Evolutionary conservation across 2,888 invertebrate genomes (phyloP).

Genomic region (Andrena minutula): DNA sequence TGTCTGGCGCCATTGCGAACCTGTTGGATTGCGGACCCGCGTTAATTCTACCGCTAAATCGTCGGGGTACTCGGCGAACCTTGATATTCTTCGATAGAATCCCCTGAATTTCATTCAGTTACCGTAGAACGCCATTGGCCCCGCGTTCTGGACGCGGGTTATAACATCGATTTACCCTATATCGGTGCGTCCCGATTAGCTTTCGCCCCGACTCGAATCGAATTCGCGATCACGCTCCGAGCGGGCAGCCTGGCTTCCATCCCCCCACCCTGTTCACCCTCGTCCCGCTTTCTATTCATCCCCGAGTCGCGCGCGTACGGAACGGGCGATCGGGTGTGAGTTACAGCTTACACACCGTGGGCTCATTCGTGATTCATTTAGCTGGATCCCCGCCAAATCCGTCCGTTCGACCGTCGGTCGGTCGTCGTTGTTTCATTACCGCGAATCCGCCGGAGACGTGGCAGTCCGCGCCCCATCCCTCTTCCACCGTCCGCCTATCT

Average conservation of each 20-base stretch:
- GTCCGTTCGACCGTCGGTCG: conserved; percentile 64
- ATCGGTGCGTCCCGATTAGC: background rate
- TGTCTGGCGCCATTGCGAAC: background rate
- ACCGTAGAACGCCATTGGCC: too few species aligned
- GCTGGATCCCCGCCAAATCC: conserved; percentile 78
- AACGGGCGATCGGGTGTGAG: conserved; percentile 70
- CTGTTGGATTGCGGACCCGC: too few species aligned
- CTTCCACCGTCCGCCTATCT: conserved; percentile 7
- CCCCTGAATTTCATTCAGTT: too few species aligned
- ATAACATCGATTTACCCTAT: too few species aligned
- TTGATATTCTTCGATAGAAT: background rate
- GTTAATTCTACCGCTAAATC: background rate
- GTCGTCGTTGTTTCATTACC: conserved; percentile 71
- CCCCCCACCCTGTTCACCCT: background rate
- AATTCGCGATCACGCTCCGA: background rate
- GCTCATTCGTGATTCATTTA: conserved; percentile 78
- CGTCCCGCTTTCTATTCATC: conserved; percentile 7
- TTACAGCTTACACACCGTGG: conserved; percentile 70
- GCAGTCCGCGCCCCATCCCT: conserved; percentile 17
- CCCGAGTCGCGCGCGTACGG: conserved; percentile 27
- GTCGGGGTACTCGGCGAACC: background rate
- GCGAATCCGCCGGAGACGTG: conserved; percentile 59
- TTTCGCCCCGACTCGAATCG: background rate
- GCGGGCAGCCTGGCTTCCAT: background rate
- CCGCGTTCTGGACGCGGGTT: too few species aligned